Evolutionary conservation across 2,113 vertebrate species (phyloP).

Genomic region (human (Homo sapiens)): GRCh38 chr4:121335501-121336000

Average conservation of each 20-base stretch:
- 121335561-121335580: rapidly evolving
- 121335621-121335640: neutral
- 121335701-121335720: neutral
- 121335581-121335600: too few species aligned
- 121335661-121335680: neutral
- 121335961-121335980: neutral
- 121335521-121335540: too few species aligned
- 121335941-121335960: neutral
- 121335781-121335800: neutral
- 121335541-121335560: neutral
- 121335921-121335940: neutral
- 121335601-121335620: neutral
- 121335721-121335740: neutral
- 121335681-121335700: neutral
- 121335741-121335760: neutral
- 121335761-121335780: neutral
- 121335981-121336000: neutral
- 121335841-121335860: neutral
- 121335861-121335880: neutral
- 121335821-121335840: neutral
- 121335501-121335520: too few species aligned
- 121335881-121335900: neutral
- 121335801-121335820: neutral
- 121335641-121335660: neutral
- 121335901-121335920: neutral